These are phyloP conservation scores for Carassius carassius DNA, from an alignment of 2,113 vertebrate genomes.

Conservation along the genomic window DNA sequence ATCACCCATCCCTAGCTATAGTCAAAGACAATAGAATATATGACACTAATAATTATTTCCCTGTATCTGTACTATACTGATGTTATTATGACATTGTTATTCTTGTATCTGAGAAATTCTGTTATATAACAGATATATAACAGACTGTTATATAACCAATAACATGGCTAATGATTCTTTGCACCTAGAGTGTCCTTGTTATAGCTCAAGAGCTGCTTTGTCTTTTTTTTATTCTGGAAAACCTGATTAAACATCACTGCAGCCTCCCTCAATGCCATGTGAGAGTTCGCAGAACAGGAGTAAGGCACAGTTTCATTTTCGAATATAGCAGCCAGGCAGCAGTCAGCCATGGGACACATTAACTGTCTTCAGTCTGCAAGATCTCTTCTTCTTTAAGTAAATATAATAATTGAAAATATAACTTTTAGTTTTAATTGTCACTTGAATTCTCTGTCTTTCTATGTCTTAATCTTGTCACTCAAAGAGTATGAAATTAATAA, in stretches of 20 bases:
- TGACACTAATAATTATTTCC: too few species aligned
- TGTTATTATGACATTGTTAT: background rate
- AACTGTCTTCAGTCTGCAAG: background rate
- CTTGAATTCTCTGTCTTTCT: background rate
- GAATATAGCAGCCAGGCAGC: background rate
- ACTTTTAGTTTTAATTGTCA: background rate
- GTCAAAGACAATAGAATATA: background rate
- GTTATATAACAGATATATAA: too few species aligned
- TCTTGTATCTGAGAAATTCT: background rate
- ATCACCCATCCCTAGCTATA: too few species aligned
- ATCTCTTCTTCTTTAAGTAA: background rate
- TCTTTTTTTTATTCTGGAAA: background rate
- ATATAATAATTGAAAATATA: background rate
- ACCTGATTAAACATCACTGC: conserved; percentile 22
- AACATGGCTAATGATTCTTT: background rate
- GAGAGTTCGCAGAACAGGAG: background rate
- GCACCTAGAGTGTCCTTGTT: background rate
- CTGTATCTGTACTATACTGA: too few species aligned
- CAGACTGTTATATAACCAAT: too few species aligned
- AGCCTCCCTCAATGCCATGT: background rate
- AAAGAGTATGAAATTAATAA: background rate
- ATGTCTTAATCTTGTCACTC: background rate
- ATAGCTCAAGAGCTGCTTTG: conserved; percentile 9
- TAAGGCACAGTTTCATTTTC: conserved; percentile 14
- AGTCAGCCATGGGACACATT: background rate